Percentiles rank a stretch among this genome's conserved stretches.
Conservation (phyloP, 2,113 vertebrate species). For the Saccopteryx bilineata region DNA sequence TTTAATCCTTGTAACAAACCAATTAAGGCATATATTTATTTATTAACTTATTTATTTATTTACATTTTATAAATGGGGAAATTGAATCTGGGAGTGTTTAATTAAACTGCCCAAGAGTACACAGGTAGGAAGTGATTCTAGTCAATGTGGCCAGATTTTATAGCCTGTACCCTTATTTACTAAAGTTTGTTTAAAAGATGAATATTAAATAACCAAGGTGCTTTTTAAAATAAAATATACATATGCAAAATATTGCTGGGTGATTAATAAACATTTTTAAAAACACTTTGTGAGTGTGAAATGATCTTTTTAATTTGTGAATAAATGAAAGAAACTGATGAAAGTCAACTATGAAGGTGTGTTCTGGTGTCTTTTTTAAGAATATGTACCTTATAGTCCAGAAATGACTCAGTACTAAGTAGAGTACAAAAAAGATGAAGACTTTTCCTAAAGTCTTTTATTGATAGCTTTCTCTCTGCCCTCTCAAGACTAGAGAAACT, state of each 20-base stretch:
- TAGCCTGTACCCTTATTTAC: background rate
- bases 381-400: background rate
- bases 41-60: background rate
- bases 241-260: background rate
- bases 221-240: background rate
- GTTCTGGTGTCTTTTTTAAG: background rate
- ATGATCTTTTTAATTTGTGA: background rate
- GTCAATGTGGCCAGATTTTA: background rate
- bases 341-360: background rate
- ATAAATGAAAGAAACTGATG: background rate
- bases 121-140: background rate
- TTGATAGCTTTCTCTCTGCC: background rate
- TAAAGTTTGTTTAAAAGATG: background rate
- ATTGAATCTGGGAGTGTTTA: background rate
- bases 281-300: background rate
- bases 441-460: background rate
- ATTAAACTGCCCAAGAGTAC: background rate
- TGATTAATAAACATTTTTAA: background rate
- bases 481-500: background rate
- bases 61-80: background rate
- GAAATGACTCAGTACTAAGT: background rate
- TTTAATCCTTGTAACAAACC: background rate
- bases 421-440: background rate
- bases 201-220: background rate
- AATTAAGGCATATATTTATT: background rate